Percentiles rank a stretch among this genome's conserved stretches.
Conservation (phyloP, 2,113 vertebrate genomes). For the Leiothrix lutea region DNA sequence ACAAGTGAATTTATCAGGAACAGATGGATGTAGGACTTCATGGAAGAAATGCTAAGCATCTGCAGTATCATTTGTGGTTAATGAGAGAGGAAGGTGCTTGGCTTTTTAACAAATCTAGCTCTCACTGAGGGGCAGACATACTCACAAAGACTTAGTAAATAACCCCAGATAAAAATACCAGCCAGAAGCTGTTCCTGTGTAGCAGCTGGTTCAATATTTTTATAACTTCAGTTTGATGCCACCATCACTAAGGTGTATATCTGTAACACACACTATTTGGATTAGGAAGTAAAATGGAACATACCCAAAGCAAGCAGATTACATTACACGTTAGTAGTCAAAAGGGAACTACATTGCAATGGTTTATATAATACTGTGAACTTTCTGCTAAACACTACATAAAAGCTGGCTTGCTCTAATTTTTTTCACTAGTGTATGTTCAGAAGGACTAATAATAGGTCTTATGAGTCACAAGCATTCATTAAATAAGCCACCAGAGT, state of each 20-base stretch:
- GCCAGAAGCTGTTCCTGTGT: not conserved
- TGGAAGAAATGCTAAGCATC: not conserved
- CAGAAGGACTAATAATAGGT: conserved; percentile 50
- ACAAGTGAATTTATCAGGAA: not conserved
- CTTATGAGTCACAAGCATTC: conserved; percentile 56
- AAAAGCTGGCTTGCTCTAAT: conserved; percentile 23
- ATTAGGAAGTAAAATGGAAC: not conserved
- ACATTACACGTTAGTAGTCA: not conserved
- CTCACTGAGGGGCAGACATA: not conserved
- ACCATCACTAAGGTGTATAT: not conserved
- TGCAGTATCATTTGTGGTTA: not conserved
- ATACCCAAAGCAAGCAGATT: not conserved
- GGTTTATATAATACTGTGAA: conserved; percentile 20
- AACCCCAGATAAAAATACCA: not conserved
- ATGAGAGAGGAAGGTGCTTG: not conserved
- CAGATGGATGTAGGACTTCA: not conserved
- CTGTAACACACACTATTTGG: not conserved
- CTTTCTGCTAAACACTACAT: conserved; percentile 7
- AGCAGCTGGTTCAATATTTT: not conserved
- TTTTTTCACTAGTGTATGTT: conserved; percentile 1
- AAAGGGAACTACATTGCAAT: not conserved
- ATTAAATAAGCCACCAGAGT: conserved; percentile 22
- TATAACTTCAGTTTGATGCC: not conserved
- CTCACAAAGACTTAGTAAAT: not conserved
- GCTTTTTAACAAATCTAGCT: not conserved